phyloP scores from a whole-genome alignment of 2,888 invertebrate genomes.

The Lepidochitona cinerea region DNA sequence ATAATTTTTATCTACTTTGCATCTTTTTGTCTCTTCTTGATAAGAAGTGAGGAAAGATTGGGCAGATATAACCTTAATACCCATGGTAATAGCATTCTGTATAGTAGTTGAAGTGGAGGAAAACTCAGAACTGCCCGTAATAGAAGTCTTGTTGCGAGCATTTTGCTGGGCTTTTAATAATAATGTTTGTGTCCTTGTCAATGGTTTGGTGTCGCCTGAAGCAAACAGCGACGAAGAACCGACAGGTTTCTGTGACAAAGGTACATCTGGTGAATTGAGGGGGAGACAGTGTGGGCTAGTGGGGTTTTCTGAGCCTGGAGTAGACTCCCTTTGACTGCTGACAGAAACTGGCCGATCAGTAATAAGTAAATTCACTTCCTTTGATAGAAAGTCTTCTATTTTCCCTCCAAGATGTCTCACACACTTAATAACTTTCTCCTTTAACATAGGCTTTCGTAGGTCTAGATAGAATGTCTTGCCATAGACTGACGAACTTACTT shows the following conservation, averaged over 20 bases:
- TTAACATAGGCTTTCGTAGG: constrained; percentile 12
- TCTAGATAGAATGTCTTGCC: constrained; percentile 24
- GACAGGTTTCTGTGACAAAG: background rate
- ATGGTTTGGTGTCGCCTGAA: background rate
- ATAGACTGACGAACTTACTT: constrained; percentile 14
- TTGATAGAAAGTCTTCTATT: constrained; percentile 16
- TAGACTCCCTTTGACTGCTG: background rate
- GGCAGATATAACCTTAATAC: constrained; percentile 12
- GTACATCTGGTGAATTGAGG: background rate
- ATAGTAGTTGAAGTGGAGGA: background rate
- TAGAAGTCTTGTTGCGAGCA: background rate
- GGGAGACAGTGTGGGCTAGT: background rate
- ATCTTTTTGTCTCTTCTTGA: constrained; percentile 2
- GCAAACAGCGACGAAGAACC: background rate
- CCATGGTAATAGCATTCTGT: constrained; percentile 14
- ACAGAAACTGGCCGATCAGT: constrained; percentile 9
- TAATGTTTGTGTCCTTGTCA: constrained; percentile 15
- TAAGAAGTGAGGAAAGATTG: constrained; percentile 12
- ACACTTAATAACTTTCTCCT: constrained; percentile 8
- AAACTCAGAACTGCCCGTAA: background rate
- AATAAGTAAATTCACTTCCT: constrained; percentile 17
- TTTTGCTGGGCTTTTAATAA: constrained; percentile 12
- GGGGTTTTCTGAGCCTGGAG: background rate
- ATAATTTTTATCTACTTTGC: background rate
- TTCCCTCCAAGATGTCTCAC: constrained; percentile 15